phyloP scores from a whole-genome alignment of 2,888 invertebrate genomes.

The Heliconius cydno region DNA sequence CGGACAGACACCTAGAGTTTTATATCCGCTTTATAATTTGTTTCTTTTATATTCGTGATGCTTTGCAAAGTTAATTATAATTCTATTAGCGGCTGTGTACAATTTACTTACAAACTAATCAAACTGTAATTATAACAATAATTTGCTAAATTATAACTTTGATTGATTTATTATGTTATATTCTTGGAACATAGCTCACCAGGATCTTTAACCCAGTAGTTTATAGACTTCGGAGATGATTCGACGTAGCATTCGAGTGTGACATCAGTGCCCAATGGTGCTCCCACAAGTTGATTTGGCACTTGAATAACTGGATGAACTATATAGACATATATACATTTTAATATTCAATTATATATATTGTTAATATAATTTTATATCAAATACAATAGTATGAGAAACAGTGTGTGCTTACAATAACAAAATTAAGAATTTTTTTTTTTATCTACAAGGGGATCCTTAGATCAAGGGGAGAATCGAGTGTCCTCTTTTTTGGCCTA shows the following conservation, averaged over 20 bases:
- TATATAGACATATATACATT: slow-evolving; percentile 57
- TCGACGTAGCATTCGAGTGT: slow-evolving; percentile 94
- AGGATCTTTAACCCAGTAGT: slow-evolving; percentile 94
- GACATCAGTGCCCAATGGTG: slow-evolving; percentile 93
- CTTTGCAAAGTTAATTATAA: slow-evolving; percentile 66
- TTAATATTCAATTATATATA: background rate
- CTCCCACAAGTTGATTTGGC: slow-evolving; percentile 95
- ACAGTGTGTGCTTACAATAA: background rate
- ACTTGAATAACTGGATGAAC: slow-evolving; percentile 96
- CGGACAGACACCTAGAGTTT: slow-evolving; percentile 79
- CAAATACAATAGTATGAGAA: background rate
- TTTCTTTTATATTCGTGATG: slow-evolving; percentile 76
- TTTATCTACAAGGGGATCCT: too few relatives aligned
- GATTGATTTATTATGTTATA: background rate
- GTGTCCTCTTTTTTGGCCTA: too few relatives aligned
- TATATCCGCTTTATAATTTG: slow-evolving; percentile 81
- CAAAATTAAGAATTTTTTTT: background rate
- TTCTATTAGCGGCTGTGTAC: slow-evolving; percentile 53
- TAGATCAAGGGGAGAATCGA: too few relatives aligned
- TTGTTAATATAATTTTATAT: background rate
- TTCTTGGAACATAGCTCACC: slow-evolving; percentile 82
- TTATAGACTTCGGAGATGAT: slow-evolving; percentile 94
- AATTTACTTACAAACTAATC: slow-evolving; percentile 14
- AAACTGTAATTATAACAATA: slow-evolving; percentile 9
- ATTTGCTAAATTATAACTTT: background rate